Percentiles rank a stretch among this genome's conserved stretches.
Evolutionary conservation across 2,113 vertebrate genomes (phyloP).

Genomic region (Hymenochirus boettgeri): DNA sequence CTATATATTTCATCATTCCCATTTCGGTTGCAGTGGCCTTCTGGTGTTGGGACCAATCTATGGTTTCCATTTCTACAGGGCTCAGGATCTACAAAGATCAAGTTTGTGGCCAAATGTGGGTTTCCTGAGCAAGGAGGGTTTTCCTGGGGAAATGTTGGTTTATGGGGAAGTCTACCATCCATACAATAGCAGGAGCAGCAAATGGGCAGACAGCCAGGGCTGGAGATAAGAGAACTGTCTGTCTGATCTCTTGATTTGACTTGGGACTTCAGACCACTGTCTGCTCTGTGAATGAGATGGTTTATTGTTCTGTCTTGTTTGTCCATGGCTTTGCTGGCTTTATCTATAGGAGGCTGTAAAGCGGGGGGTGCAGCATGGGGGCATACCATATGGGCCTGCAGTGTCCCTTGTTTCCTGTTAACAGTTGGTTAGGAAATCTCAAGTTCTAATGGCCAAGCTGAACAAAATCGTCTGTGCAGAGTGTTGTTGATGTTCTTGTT

Average conservation of each 20-base stretch:
- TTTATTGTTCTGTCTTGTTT: constrained; percentile 19
- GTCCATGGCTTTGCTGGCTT: constrained; percentile 11
- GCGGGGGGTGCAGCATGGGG: constrained; percentile 18
- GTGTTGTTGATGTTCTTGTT: background rate
- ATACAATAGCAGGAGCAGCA: background rate
- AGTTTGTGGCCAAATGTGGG: background rate
- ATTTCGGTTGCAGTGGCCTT: too few relatives aligned
- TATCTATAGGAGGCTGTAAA: constrained; percentile 21
- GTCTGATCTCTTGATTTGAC: constrained; percentile 32
- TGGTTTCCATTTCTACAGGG: too few relatives aligned
- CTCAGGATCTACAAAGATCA: too few relatives aligned
- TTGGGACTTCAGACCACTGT: constrained; percentile 35
- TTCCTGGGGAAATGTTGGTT: background rate
- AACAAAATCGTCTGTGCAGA: constrained; percentile 5
- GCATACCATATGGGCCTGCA: constrained; percentile 1
- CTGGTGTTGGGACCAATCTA: too few relatives aligned
- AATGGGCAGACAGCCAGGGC: constrained; percentile 13
- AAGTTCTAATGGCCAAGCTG: constrained; percentile 8
- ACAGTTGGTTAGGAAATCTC: constrained; percentile 14
- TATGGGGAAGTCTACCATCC: background rate
- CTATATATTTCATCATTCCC: too few relatives aligned
- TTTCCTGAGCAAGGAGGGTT: background rate
- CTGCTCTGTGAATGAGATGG: constrained; percentile 14
- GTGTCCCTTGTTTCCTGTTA: constrained; percentile 32
- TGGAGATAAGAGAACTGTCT: constrained; percentile 3